Conservation (phyloP, 1,140 invertebrate species). For the Phthorimaea operculella region DNA sequence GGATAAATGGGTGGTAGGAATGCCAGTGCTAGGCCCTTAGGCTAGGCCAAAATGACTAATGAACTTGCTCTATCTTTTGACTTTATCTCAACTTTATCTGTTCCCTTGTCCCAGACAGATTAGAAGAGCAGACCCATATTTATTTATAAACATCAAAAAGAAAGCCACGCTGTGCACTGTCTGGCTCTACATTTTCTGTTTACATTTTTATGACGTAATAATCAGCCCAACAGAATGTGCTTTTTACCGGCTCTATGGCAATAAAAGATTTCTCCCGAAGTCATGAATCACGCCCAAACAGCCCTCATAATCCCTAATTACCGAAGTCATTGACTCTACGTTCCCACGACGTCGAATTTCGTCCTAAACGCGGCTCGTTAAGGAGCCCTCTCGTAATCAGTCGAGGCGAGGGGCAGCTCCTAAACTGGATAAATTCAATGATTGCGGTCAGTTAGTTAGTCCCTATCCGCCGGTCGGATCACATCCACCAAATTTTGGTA, state of each 20-base stretch:
- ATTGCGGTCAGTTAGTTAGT: slow-evolving; percentile 42
- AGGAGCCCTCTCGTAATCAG: slow-evolving; percentile 36
- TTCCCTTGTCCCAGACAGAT: no score
- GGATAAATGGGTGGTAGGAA: no score
- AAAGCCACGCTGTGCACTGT: no score
- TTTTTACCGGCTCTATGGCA: neutral
- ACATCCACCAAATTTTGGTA: slow-evolving; percentile 27
- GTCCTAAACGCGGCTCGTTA: slow-evolving; percentile 33
- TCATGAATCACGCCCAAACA: neutral
- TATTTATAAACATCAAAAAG: no score
- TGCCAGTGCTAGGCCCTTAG: no score
- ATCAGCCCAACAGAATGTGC: no score
- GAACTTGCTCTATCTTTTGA: no score
- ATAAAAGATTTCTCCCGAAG: neutral
- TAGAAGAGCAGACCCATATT: no score
- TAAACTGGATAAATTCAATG: slow-evolving; percentile 39
- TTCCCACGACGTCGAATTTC: slow-evolving; percentile 20
- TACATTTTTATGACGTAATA: no score
- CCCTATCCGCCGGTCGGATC: slow-evolving; percentile 31
- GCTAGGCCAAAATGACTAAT: no score
- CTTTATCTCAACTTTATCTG: no score
- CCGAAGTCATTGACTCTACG: neutral
- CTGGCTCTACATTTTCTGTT: no score
- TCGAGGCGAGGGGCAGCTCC: slow-evolving; percentile 27
- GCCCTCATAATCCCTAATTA: neutral